Evolutionary conservation across 2,113 vertebrate species (phyloP).

Genomic region (Sapajus apella): DNA sequence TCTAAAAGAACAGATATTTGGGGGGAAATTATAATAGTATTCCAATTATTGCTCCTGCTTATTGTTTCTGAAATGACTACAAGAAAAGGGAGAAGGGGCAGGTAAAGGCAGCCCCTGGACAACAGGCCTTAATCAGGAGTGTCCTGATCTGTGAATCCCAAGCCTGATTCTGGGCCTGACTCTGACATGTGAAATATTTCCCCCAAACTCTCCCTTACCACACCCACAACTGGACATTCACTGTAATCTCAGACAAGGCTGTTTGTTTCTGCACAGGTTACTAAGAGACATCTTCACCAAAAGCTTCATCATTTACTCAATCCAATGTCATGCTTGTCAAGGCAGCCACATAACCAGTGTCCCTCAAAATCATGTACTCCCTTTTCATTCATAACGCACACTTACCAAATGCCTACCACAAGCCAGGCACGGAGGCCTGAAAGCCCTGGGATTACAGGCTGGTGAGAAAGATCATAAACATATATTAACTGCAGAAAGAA

Average conservation of each 20-base stretch:
- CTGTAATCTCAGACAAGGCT: neutral
- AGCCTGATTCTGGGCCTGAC: neutral
- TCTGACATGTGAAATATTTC: neutral
- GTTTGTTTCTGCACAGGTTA: neutral
- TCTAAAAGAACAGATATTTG: neutral
- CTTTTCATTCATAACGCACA: neutral
- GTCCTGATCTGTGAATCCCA: neutral
- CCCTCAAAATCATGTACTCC: neutral
- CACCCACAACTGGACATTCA: accelerated
- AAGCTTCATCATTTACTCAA: neutral
- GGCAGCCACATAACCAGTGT: neutral
- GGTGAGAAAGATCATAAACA: neutral
- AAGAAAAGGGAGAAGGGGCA: neutral
- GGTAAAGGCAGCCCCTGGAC: no score
- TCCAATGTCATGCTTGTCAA: neutral
- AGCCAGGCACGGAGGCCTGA: neutral
- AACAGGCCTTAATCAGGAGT: neutral
- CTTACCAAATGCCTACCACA: accelerated
- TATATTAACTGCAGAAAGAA: neutral
- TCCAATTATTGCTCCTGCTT: neutral
- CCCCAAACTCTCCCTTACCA: neutral
- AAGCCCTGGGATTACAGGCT: neutral
- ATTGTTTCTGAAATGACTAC: neutral
- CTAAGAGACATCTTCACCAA: neutral
- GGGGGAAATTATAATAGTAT: neutral